Conservation (phyloP, 2,797 vertebrate genomes). For the Pangasius macronema region DNA sequence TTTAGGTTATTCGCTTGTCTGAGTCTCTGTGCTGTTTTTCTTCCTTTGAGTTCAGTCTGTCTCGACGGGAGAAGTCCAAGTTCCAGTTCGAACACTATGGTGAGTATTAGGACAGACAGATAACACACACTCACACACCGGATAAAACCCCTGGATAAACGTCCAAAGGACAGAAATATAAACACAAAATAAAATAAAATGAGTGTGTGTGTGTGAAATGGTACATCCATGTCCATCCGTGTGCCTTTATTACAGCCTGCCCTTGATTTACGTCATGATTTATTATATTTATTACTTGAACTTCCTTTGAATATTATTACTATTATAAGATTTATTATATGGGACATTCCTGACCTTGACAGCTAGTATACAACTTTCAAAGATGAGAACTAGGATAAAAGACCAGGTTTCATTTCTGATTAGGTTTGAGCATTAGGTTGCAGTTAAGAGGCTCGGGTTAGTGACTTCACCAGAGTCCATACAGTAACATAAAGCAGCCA, state of each 20-base stretch:
- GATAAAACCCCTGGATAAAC: slow-evolving; percentile 15
- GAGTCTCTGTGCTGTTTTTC: slow-evolving; percentile 45
- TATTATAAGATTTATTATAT: background rate
- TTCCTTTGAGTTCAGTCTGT: slow-evolving; percentile 28
- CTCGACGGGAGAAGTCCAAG: slow-evolving; percentile 22
- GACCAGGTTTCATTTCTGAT: background rate
- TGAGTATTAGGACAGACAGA: slow-evolving; percentile 4
- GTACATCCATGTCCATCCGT: slow-evolving; percentile 12
- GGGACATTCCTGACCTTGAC: background rate
- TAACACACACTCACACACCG: background rate
- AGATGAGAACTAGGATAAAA: background rate
- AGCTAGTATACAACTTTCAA: background rate
- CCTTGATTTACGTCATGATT: background rate
- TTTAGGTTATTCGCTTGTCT: slow-evolving; percentile 35
- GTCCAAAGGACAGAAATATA: slow-evolving; percentile 13
- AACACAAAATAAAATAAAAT: slow-evolving; percentile 13
- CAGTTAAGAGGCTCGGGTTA: background rate
- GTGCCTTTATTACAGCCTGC: slow-evolving; percentile 18
- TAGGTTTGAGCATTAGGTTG: background rate
- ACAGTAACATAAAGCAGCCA: slow-evolving; percentile 9
- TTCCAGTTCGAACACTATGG: slow-evolving; percentile 48
- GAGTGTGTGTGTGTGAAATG: background rate
- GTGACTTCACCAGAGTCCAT: background rate
- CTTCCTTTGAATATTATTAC: background rate
- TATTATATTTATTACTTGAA: slow-evolving; percentile 18